phyloP scores from a whole-genome alignment of 2,113 vertebrate species.

The Nipponia nippon region DNA sequence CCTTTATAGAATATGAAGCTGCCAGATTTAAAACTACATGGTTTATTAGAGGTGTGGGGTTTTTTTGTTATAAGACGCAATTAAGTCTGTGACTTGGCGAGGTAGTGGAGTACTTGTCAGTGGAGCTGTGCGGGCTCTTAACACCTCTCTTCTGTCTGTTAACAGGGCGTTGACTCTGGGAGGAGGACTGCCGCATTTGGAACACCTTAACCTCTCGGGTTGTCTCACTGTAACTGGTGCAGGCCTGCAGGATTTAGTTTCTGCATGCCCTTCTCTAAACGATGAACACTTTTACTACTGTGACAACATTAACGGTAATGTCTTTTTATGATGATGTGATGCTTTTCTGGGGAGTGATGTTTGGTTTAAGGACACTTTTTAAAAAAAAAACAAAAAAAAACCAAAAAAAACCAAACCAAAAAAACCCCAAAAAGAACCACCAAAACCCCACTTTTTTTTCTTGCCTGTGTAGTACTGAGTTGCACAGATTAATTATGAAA shows the following conservation, averaged over 20 bases:
- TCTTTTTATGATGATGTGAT: slow-evolving; percentile 11
- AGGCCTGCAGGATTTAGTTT: slow-evolving; percentile 92
- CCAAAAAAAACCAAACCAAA: no score
- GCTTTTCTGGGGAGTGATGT: neutral
- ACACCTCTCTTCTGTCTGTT: slow-evolving; percentile 8
- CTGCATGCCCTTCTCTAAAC: slow-evolving; percentile 90
- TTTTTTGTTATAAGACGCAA: fast-evolving
- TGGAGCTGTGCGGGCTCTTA: neutral
- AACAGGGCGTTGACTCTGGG: slow-evolving; percentile 87
- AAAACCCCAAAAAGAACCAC: neutral
- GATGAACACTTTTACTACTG: slow-evolving; percentile 99
- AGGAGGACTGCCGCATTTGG: slow-evolving; percentile 90
- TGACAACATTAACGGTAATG: slow-evolving; percentile 99
- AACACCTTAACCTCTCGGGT: slow-evolving; percentile 95
- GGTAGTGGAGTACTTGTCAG: fast-evolving
- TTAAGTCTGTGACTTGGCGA: neutral
- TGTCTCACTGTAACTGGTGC: slow-evolving; percentile 91
- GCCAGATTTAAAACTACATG: neutral
- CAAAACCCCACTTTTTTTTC: neutral
- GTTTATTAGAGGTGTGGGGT: neutral
- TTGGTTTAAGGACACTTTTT: neutral
- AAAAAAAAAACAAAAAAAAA: no score
- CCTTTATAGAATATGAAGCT: neutral
- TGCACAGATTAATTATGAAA: neutral
- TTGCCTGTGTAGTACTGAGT: neutral